Evolutionary conservation across 92 coral and sea anemone genomes (phyloP).

Genomic region (Actinostola sp.): DNA sequence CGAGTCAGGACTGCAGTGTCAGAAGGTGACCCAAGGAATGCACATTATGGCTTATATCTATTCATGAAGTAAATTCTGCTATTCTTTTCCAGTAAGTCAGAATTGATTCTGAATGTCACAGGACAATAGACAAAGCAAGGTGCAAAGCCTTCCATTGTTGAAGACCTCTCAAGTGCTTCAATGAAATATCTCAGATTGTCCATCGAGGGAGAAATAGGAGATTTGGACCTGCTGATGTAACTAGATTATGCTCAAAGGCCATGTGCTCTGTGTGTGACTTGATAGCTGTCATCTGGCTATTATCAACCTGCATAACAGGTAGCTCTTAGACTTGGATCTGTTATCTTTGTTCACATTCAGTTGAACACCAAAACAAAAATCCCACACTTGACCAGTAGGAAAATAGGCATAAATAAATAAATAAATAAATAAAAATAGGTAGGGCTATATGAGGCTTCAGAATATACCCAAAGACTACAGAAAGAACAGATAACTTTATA

Average conservation of each 20-base stretch:
- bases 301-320: not conserved
- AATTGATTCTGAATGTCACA: not conserved
- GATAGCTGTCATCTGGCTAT: not conserved
- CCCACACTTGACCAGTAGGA: too few relatives aligned
- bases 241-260: constrained; percentile 2
- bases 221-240: constrained; percentile 6
- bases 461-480: too few relatives aligned
- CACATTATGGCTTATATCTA: not conserved
- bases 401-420: too few relatives aligned
- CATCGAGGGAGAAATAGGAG: not conserved
- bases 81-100: constrained; percentile 4
- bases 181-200: not conserved
- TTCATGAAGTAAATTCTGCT: not conserved
- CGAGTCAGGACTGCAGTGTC: too few relatives aligned
- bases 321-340: not conserved
- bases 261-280: constrained; percentile 16
- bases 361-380: too few relatives aligned
- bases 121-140: not conserved
- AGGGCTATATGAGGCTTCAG: too few relatives aligned
- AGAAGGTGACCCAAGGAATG: not conserved
- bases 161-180: not conserved
- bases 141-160: not conserved
- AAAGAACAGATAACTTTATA: too few relatives aligned
- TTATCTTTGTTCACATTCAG: too few relatives aligned
- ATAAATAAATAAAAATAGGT: too few relatives aligned